These are phyloP conservation scores for Melipona quadrifasciata DNA, from an alignment of 1,140 invertebrate species.

Conservation along the genomic window DNA sequence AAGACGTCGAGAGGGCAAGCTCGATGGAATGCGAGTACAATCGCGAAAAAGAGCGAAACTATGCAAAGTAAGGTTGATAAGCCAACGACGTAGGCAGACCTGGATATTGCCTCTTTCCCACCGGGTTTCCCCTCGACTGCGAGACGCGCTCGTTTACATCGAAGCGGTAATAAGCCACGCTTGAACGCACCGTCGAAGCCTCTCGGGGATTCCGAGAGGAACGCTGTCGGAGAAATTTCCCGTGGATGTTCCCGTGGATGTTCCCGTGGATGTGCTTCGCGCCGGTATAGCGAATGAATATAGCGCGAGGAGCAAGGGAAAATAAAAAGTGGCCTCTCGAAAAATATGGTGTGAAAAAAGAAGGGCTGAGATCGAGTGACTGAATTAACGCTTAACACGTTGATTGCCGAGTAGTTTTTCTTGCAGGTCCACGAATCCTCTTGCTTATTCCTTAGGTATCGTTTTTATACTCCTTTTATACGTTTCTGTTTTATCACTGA, in stretches of 20 bases:
- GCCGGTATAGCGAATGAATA: not conserved
- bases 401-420: no score
- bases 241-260: not conserved
- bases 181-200: not conserved
- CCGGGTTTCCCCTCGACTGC: not conserved
- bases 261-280: not conserved
- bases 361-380: not conserved
- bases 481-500: no score
- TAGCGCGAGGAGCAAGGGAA: no score
- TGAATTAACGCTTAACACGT: not conserved
- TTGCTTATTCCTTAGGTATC: no score
- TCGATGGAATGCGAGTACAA: not conserved
- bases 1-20: not conserved
- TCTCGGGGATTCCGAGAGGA: not conserved
- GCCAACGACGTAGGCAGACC: not conserved
- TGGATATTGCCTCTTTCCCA: conserved; percentile 1
- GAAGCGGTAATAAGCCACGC: conserved; percentile 23
- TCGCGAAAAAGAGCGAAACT: not conserved
- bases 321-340: not conserved
- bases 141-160: conserved; percentile 5
- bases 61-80: not conserved
- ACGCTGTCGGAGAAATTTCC: not conserved
- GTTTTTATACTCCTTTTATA: no score
- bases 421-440: no score
- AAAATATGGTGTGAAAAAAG: not conserved